A percentile compares a stretch with the other conserved stretches of the same genome.
phyloP scores from a whole-genome alignment of 2,113 vertebrate species.

The Empidonax alnorum region DNA sequence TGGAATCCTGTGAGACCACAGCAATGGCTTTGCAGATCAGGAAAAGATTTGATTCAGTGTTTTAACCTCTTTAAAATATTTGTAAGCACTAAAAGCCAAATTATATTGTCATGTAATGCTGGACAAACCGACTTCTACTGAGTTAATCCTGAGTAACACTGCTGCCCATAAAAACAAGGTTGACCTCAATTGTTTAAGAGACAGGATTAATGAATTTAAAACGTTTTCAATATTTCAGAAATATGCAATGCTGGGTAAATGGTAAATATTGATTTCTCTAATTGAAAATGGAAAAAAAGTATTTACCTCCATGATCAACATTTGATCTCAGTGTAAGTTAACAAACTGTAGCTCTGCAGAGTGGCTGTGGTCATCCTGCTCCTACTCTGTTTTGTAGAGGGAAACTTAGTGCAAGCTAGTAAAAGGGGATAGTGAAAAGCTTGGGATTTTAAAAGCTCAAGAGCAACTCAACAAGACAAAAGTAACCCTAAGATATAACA shows the following conservation, averaged over 20 bases:
- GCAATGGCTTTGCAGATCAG: not conserved
- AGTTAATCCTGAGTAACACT: not conserved
- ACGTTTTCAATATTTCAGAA: not conserved
- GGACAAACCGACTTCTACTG: not conserved
- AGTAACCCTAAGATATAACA: not conserved
- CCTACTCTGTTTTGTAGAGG: not conserved
- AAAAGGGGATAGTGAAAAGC: not conserved
- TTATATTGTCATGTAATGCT: not conserved
- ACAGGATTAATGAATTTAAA: constrained; percentile 1
- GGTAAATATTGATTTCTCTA: not conserved
- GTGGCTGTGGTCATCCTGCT: not conserved
- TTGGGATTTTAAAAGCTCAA: not conserved
- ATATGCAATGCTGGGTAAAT: not conserved
- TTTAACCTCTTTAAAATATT: not conserved
- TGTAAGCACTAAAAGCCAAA: not conserved
- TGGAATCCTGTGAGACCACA: not conserved
- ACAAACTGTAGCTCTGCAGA: not conserved
- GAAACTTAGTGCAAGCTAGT: not conserved
- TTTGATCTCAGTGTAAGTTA: not conserved
- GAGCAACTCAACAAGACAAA: not conserved
- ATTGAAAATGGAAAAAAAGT: not conserved
- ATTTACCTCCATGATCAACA: not conserved
- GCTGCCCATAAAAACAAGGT: not conserved
- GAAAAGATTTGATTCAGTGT: not conserved
- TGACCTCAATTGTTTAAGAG: not conserved